These are phyloP conservation scores for Steatornis caripensis DNA, from an alignment of 2,113 vertebrate species.

Conservation along the genomic window DNA sequence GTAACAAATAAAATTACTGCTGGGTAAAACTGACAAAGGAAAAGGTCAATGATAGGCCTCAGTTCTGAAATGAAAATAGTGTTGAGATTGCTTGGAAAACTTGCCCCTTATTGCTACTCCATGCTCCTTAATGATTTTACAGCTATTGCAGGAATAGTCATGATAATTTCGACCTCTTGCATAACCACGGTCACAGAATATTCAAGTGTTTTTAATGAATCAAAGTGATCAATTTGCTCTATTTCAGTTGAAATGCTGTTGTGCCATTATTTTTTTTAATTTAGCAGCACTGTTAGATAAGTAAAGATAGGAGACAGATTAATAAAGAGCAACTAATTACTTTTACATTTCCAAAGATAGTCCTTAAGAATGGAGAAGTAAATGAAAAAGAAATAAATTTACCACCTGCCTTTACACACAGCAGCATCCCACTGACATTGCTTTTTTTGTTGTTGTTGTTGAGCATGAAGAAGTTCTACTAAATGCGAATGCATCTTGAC, in stretches of 20 bases:
- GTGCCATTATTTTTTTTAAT: neutral
- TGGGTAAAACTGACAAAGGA: neutral
- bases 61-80: neutral
- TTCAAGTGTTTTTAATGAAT: neutral
- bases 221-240: neutral
- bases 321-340: neutral
- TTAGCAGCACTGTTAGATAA: neutral
- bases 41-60: neutral
- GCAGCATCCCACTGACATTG: neutral
- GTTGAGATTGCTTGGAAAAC: neutral
- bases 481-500: neutral
- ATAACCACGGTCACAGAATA: neutral
- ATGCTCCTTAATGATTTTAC: neutral
- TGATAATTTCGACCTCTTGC: neutral
- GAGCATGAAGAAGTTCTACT: neutral
- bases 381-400: neutral
- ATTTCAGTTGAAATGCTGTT: neutral
- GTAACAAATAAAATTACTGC: neutral
- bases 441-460: neutral
- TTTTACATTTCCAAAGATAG: neutral
- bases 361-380: neutral
- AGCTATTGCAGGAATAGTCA: neutral
- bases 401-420: neutral
- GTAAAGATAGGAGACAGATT: neutral
- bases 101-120: neutral